Evolutionary conservation across 1,140 invertebrate genomes (phyloP), one percentile per base, ranked within the genome.

Genomic region (Lysiphlebus fabarum): DNA sequence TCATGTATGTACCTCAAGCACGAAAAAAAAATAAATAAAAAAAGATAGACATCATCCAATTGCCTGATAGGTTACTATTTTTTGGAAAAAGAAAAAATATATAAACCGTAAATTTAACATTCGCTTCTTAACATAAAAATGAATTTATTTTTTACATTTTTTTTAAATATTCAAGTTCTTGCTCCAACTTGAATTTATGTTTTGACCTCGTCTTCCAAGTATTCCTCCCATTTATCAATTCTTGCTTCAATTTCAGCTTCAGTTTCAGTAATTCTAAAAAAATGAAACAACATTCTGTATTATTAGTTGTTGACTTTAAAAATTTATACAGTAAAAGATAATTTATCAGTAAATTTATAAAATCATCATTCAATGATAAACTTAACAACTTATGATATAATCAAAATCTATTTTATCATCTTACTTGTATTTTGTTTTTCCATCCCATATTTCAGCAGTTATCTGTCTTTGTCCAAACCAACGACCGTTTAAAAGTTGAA

Each of bases 381-480:
- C 12, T 6, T 53, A 53, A 37, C 14, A 55, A 17, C 47, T 36
- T 33, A 17, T 42, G 44, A n/a, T 54, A 45, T 48, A 44, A 12
- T 40, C 40, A 26, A 17, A 44, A 17, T 37, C 37, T 61, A 62
- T 45, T 14, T 12, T 49, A 10, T 26, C 17, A 26, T 72, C 83
- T 75, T 64, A 87, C 84, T 87, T 93, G 78, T 91, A 98, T 76
- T 96, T 98, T 0, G 93, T 95, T 74, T 89, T 90, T 6, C 97
- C 97, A 82, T 99, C 96, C 93, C 95, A 99, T 59, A 90, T 87
- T 71, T 90, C 87, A 4, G 95, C 96, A 5, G 82, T 85, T 17
- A 99, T 83, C 76, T 89, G 84, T 36, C 91, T 82, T 69, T 95
- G 88, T 4, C 87, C 90, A 81, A 98, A 98, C 84, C 90, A 95